Percentiles rank a stretch among this genome's conserved stretches.
Conservation (phyloP, 2,888 invertebrate genomes). For the Synergus laeviventris region DNA sequence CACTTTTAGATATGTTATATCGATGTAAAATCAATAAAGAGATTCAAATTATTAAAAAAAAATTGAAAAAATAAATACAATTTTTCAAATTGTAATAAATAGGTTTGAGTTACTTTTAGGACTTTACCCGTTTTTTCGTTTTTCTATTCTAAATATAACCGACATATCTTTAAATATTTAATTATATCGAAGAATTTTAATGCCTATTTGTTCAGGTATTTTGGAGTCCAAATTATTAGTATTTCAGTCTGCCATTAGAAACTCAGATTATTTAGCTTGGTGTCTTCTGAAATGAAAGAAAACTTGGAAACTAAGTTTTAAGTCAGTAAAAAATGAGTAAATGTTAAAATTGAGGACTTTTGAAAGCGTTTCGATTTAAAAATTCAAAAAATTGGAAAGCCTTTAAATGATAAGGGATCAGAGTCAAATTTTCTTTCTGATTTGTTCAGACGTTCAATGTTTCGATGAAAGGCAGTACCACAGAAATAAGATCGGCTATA, state of each 20-base stretch:
- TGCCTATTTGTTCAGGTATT: constrained; percentile 24
- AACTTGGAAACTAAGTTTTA: constrained; percentile 1
- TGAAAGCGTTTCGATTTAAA: too few relatives aligned
- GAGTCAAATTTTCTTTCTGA: neutral
- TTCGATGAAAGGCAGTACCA: constrained; percentile 27
- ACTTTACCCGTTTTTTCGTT: constrained; percentile 13
- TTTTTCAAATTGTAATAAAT: constrained; percentile 14
- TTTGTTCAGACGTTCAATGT: neutral
- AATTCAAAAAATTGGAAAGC: neutral
- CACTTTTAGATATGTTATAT: constrained; percentile 9
- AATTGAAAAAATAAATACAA: constrained; percentile 20
- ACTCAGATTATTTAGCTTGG: neutral
- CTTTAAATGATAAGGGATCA: neutral
- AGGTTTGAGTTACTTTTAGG: neutral
- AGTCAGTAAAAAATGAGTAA: too few relatives aligned
- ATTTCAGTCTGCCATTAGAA: constrained; percentile 31
- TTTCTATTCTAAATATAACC: constrained; percentile 20
- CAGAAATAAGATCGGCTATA: constrained; percentile 4
- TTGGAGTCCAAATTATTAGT: constrained; percentile 22
- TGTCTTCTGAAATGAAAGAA: neutral
- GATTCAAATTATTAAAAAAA: neutral
- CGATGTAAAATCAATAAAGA: neutral
- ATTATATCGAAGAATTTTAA: constrained; percentile 25
- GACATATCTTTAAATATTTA: constrained; percentile 28
- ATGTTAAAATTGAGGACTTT: too few relatives aligned